Conservation (phyloP, 2,888 invertebrate species). For the Phyllotreta striolata region DNA sequence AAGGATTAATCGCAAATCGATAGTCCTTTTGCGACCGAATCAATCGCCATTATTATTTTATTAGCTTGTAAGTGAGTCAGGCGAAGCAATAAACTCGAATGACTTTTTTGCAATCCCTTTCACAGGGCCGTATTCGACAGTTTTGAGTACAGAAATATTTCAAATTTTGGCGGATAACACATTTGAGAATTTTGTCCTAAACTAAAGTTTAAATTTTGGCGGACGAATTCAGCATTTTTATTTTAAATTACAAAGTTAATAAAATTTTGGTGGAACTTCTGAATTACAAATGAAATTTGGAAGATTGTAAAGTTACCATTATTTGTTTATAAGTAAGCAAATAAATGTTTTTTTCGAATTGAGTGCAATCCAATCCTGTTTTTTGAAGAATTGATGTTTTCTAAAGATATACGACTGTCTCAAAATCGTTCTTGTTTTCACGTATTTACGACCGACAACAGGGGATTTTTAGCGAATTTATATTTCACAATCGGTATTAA, state of each 20-base stretch:
- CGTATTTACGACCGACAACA: constrained; percentile 9
- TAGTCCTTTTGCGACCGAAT: constrained; percentile 29
- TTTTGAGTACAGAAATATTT: neutral
- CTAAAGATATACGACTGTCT: constrained; percentile 15
- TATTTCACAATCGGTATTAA: too few relatives aligned
- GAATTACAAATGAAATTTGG: too few relatives aligned
- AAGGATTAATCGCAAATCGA: constrained; percentile 35
- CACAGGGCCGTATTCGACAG: constrained; percentile 5
- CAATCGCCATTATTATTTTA: constrained; percentile 37
- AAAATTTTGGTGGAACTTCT: too few relatives aligned
- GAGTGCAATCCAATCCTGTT: neutral
- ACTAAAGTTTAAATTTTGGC: too few relatives aligned
- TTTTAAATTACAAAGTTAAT: too few relatives aligned
- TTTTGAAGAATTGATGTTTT: constrained; percentile 9
- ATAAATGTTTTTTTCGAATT: neutral
- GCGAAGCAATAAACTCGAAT: constrained; percentile 31
- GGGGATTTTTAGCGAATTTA: neutral
- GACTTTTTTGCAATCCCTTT: constrained; percentile 14
- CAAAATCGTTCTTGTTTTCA: constrained; percentile 21
- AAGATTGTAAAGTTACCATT: too few relatives aligned
- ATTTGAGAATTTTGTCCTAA: constrained; percentile 1
- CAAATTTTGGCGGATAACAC: too few relatives aligned
- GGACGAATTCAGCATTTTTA: too few relatives aligned
- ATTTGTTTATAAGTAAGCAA: neutral
- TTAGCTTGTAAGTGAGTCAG: constrained; percentile 32